phyloP scores from a whole-genome alignment of 1,140 invertebrate genomes.

The Holotrichia oblita region DNA sequence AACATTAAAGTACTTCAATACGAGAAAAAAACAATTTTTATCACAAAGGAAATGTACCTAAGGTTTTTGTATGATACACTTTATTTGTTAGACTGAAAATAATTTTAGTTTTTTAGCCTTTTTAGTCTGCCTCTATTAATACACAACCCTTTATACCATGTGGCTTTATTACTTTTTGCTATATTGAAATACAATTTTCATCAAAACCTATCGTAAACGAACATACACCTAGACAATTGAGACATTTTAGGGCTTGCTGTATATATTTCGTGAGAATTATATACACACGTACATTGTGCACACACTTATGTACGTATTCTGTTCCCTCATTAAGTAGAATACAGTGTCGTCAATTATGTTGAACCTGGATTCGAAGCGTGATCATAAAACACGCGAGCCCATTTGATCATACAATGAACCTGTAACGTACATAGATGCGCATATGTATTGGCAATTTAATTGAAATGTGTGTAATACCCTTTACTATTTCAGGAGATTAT shows the following conservation, averaged over 20 bases:
- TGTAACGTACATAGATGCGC: neutral
- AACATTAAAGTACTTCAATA: too few species aligned
- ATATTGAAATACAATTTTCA: too few species aligned
- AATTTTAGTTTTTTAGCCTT: too few species aligned
- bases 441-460: neutral
- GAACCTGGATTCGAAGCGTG: neutral
- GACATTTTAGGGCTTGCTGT: too few species aligned
- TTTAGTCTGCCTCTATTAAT: too few species aligned
- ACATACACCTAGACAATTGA: neutral
- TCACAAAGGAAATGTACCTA: too few species aligned
- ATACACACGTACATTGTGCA: neutral
- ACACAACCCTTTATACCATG: too few species aligned
- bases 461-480: neutral
- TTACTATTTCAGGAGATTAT: neutral
- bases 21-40: too few species aligned
- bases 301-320: neutral
- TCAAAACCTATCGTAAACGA: neutral
- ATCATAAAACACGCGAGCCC: neutral
- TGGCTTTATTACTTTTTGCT: too few species aligned
- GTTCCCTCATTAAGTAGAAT: constrained; percentile 7
- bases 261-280: neutral
- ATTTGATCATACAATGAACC: neutral
- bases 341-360: neutral
- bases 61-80: too few species aligned
- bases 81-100: too few species aligned